These are phyloP conservation scores for Mastomys natalensis DNA, from an alignment of 2,113 vertebrate species.

Conservation along the genomic window DNA sequence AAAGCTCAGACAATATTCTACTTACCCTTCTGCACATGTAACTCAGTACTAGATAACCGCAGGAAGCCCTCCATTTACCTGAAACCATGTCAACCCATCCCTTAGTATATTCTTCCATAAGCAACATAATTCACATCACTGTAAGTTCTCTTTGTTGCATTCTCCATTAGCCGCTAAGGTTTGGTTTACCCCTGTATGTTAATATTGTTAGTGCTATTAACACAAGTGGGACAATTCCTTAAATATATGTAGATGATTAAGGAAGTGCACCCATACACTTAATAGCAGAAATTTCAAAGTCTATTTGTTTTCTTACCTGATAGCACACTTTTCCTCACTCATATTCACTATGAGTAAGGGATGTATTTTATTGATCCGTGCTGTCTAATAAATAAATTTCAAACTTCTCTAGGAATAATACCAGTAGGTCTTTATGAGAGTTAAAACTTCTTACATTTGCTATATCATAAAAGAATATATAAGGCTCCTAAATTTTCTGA, in stretches of 20 bases:
- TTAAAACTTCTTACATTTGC: constrained; percentile 3
- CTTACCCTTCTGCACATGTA: constrained; percentile 62
- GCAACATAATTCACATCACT: constrained; percentile 56
- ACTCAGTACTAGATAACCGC: constrained; percentile 63
- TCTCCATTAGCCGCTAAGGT: constrained; percentile 24
- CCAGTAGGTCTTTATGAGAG: not conserved
- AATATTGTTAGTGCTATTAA: constrained; percentile 38
- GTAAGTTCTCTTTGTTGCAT: constrained; percentile 43
- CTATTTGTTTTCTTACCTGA: constrained; percentile 41
- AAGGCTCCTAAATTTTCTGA: constrained; percentile 18
- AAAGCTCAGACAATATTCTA: constrained; percentile 60
- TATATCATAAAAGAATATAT: not conserved
- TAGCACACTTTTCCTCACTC: not conserved
- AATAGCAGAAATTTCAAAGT: not conserved
- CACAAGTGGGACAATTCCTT: constrained; percentile 3
- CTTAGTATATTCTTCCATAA: constrained; percentile 46
- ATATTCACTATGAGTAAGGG: not conserved
- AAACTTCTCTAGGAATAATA: constrained; percentile 42
- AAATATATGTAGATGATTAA: not conserved
- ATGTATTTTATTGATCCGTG: not conserved
- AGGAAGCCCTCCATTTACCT: constrained; percentile 53
- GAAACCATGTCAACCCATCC: constrained; percentile 49
- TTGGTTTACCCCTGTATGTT: not conserved
- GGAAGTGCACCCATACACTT: not conserved
- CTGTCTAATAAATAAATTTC: constrained; percentile 53